These are phyloP conservation scores for Notolabrus celidotus DNA, from an alignment of 2,797 vertebrate species.

Conservation along the genomic window DNA sequence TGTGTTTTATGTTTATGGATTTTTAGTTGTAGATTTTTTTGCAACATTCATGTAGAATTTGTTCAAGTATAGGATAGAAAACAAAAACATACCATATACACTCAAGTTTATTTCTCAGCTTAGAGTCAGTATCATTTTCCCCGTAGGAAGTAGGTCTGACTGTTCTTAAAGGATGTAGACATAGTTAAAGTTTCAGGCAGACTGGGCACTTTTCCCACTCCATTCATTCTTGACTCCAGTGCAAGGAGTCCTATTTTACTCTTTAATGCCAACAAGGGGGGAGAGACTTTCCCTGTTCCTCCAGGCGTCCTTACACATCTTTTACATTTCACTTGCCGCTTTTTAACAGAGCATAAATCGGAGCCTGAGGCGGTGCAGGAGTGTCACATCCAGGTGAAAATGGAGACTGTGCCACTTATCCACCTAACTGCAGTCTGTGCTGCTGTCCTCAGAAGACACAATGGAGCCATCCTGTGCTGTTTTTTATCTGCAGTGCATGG, in stretches of 20 bases:
- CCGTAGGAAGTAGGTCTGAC: neutral
- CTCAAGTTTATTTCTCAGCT: neutral
- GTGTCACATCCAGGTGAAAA: constrained; percentile 72
- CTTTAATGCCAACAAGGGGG: constrained; percentile 37
- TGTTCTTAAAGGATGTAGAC: constrained; percentile 5
- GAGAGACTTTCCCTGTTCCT: constrained; percentile 43
- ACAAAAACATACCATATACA: neutral
- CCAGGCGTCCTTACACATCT: constrained; percentile 65
- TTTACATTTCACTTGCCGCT: constrained; percentile 56
- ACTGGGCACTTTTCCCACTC: constrained; percentile 14
- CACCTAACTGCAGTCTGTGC: constrained; percentile 46
- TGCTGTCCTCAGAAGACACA: constrained; percentile 39
- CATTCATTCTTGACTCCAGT: constrained; percentile 43
- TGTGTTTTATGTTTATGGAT: too few relatives aligned
- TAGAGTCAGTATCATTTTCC: constrained; percentile 16
- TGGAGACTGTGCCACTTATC: constrained; percentile 53
- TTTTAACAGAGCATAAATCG: constrained; percentile 61
- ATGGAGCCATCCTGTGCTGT: constrained; percentile 13
- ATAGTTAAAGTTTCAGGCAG: constrained; percentile 28
- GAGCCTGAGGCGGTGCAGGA: constrained; percentile 58
- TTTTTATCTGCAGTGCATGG: constrained; percentile 31
- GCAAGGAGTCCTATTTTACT: constrained; percentile 24
- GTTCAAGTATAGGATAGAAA: neutral
- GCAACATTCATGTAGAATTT: too few relatives aligned
- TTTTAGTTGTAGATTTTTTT: too few relatives aligned